These are phyloP conservation scores for Microlaimidae sp. DNA, from an alignment of 2,888 invertebrate species.

Conservation along the genomic window DNA sequence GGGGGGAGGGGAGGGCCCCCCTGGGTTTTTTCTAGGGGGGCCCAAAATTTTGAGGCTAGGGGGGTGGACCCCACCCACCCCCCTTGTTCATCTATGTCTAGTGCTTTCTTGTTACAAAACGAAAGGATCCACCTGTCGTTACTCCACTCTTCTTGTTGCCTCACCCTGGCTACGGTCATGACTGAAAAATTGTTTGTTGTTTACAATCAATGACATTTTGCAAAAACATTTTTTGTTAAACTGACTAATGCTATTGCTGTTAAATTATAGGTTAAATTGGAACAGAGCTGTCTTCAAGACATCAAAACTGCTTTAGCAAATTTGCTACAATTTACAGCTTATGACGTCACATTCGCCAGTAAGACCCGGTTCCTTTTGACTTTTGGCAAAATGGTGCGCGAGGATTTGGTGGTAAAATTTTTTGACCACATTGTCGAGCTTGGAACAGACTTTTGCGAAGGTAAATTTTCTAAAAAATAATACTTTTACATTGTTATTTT, in stretches of 20 bases:
- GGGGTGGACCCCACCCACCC: too few species aligned
- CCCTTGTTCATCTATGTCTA: too few species aligned
- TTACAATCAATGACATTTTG: constrained; percentile 12
- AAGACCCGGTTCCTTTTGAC: neutral
- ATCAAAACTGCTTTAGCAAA: constrained; percentile 31
- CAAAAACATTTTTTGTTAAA: neutral
- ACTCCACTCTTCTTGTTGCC: too few species aligned
- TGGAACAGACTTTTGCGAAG: constrained; percentile 8
- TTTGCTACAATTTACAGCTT: constrained; percentile 30
- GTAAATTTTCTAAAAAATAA: neutral
- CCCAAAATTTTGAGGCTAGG: too few species aligned
- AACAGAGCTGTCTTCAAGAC: constrained; percentile 24
- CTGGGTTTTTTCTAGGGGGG: too few species aligned
- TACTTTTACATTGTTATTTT: too few species aligned
- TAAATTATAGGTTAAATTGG: constrained; percentile 19
- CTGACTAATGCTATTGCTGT: too few species aligned
- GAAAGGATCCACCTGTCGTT: too few species aligned
- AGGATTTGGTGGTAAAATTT: constrained; percentile 11
- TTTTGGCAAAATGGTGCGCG: constrained; percentile 9
- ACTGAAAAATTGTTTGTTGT: neutral
- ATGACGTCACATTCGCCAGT: constrained; percentile 27
- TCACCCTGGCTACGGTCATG: too few species aligned
- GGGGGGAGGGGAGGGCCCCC: too few species aligned
- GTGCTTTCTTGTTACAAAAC: too few species aligned
- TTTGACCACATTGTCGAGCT: constrained; percentile 4